Evolutionary conservation across 2,113 vertebrate species (phyloP).

Genomic region (Reinhardtius hippoglossoides): DNA sequence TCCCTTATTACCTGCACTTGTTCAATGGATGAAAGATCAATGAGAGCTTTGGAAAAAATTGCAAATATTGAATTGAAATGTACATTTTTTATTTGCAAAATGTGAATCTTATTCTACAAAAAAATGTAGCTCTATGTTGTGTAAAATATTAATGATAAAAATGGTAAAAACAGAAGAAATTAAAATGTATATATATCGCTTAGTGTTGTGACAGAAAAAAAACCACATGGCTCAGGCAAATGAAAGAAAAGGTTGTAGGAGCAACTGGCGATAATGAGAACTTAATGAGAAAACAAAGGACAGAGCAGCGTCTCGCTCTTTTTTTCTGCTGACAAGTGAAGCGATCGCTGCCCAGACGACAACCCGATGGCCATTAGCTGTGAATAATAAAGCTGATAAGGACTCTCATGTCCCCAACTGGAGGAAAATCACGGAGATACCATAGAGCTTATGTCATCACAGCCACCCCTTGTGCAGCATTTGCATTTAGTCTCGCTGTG

Average conservation of each 20-base stretch:
- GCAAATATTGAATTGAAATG: neutral
- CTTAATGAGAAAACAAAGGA: slow-evolving; percentile 73
- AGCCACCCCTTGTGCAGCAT: slow-evolving; percentile 45
- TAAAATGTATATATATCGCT: neutral
- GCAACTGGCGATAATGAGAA: slow-evolving; percentile 55
- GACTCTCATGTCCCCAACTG: slow-evolving; percentile 48
- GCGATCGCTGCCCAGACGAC: slow-evolving; percentile 45
- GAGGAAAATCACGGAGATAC: slow-evolving; percentile 54
- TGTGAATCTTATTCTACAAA: neutral
- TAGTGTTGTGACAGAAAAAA: slow-evolving; percentile 1
- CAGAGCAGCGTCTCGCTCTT: slow-evolving; percentile 40
- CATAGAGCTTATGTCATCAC: slow-evolving; percentile 56
- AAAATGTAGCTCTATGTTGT: neutral
- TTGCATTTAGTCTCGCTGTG: slow-evolving; percentile 62
- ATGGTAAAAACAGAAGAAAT: neutral
- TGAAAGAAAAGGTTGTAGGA: slow-evolving; percentile 31
- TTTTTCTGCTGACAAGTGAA: slow-evolving; percentile 63
- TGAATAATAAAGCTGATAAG: slow-evolving; percentile 71
- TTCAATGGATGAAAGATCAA: slow-evolving; percentile 22
- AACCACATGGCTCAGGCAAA: neutral
- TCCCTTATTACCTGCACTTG: slow-evolving; percentile 28
- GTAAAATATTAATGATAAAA: neutral
- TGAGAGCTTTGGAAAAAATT: slow-evolving; percentile 2
- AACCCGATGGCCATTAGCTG: slow-evolving; percentile 69
- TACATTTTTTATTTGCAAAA: neutral